Evolutionary conservation across 2,888 invertebrate genomes (phyloP), one percentile per base, ranked within the genome.

Genomic region (Leptothorax acervorum): DNA sequence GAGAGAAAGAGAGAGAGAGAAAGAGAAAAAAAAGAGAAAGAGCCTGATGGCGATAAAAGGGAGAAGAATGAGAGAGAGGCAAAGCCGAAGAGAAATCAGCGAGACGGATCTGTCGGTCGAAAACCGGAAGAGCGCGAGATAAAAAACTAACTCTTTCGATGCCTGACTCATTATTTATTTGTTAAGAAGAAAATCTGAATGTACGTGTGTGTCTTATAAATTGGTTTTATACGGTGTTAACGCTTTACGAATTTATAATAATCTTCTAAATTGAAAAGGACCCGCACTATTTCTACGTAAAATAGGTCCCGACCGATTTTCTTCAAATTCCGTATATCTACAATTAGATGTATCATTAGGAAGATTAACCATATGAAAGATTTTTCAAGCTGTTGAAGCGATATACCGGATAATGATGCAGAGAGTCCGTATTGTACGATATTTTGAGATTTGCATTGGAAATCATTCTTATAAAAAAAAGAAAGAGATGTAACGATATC

Each of bases 61-160:
- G 48, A 31, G 35, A 60, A 45, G 42, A 15, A 70, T 39, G 53
- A 57, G 35, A 68, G 60, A 57, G 42, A 70, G 55, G 78, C 15
- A 28, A 45, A 45, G 8, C 15, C 45, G n/a, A 62, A 48, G 71
- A 53, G 82, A 85, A 88, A 90, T 87, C 86, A 86, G 71, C 86
- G 74, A 82, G 71, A 89, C 84, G 76, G 85, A 90, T 90, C 89
- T 84, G 39, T 55, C 6, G 55, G 15, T 18, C 68, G 48, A 85
- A 83, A 87, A 86, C 86, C 88, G 88, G 85, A 90, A 89, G 89
- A 75, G 62, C 39, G 60, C 63, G 55, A 70, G 55, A 70, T 70
- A 35, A 18, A 53, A 35, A 11, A 23, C 4, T n/a, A 18, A 55
- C 4, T 15, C 31, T 76, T 55, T 68, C 31, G 53, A 65, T 55